Percentiles rank a stretch among this genome's conserved stretches.
Conservation (phyloP, 2,888 invertebrate genomes). For the Trachelus iudaicus region DNA sequence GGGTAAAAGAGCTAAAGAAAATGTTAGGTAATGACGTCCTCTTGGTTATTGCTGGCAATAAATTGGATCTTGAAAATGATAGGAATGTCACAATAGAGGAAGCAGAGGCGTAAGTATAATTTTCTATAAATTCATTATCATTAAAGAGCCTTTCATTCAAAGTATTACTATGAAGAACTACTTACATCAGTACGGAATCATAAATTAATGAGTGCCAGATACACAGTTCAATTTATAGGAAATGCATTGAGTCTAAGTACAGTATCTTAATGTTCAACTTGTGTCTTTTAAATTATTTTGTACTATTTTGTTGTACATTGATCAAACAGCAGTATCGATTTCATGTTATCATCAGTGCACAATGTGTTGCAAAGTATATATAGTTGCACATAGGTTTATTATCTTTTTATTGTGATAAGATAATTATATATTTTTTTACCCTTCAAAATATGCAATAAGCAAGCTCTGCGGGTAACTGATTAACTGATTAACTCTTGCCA, state of each 20-base stretch:
- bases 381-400: not conserved
- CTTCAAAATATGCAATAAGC: not conserved
- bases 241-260: not conserved
- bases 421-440: not conserved
- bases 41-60: slow-evolving; percentile 95
- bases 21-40: slow-evolving; percentile 95
- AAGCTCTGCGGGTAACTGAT: not conserved
- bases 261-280: not conserved
- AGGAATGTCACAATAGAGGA: slow-evolving; percentile 85
- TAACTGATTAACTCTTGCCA: no score
- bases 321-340: not conserved
- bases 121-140: slow-evolving; percentile 9
- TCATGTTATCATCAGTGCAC: not conserved
- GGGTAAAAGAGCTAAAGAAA: slow-evolving; percentile 97
- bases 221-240: not conserved
- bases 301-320: not conserved
- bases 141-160: not conserved
- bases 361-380: not conserved
- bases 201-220: not conserved
- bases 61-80: slow-evolving; percentile 94
- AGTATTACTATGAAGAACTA: not conserved
- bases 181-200: not conserved
- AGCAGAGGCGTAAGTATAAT: slow-evolving; percentile 80
- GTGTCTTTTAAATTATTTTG: not conserved
- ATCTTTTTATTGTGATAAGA: not conserved